A percentile compares a stretch with the other conserved stretches of the same genome.
Conservation (phyloP, 2,113 vertebrate species). For the Pseudorectes ferrugineus region DNA sequence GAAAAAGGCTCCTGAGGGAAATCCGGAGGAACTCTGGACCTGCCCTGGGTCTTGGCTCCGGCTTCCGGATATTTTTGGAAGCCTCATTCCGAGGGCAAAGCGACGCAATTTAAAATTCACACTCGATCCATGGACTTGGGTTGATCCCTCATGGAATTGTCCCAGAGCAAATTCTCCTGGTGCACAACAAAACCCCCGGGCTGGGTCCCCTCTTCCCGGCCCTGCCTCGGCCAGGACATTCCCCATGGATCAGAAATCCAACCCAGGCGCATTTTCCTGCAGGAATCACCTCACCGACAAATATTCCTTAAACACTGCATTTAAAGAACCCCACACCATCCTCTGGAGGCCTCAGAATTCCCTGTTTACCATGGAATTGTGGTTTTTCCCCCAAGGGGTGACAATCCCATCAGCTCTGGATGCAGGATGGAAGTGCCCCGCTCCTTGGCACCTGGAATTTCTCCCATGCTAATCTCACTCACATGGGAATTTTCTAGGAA, state of each 20-base stretch:
- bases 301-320: neutral
- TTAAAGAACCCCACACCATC: neutral
- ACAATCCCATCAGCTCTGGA: neutral
- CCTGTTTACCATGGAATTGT: neutral
- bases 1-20: neutral
- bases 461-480: too few relatives aligned
- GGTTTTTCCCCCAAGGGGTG: neutral
- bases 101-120: neutral
- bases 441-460: neutral
- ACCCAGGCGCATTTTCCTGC: neutral
- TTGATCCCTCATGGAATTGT: neutral
- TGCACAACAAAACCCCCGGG: neutral
- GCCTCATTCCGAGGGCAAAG: neutral
- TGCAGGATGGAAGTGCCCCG: neutral
- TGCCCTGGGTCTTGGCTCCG: rapidly evolving
- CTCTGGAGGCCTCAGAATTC: neutral
- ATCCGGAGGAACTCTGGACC: neutral
- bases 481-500: neutral
- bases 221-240: neutral
- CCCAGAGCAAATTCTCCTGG: neutral
- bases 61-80: neutral
- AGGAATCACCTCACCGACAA: neutral
- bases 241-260: neutral
- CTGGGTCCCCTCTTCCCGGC: neutral
- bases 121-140: neutral